Base-by-base conservation (phyloP, 1,140 invertebrate genomes). In the Adelges cooleyi region DNA sequence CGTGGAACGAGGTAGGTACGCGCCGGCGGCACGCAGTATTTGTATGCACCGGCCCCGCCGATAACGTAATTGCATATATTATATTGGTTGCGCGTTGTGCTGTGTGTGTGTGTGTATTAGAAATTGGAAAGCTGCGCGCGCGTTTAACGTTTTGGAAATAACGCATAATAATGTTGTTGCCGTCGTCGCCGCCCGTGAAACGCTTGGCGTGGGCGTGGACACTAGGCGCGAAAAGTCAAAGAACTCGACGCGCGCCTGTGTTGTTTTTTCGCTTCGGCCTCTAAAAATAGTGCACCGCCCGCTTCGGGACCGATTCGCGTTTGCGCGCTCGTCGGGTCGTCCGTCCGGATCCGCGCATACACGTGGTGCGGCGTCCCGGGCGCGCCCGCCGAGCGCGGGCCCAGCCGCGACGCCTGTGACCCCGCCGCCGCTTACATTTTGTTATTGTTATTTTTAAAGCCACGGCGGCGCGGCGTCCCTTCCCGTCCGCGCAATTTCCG, bases 151-250 rank as follows among this genome's bases (percentile, higher is more conserved):
- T 52, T 52, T 20, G 51, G 17, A 33, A 33, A 22, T n/a, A n/a
- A n/a, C 17, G 29, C 36, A 53, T 22, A 22, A 53, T 38, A 33
- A 33, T 36, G 22, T 23, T 38, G 15, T 53, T 44, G 13, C 23
- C 2, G 9, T 40, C 36, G 53, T 38, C 54, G 54, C 25, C 54
- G 54, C 54, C 54, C 54, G 54, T 59, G 54, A 59, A 59, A 59
- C 20, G 25, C 29, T 53, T 13, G 38, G 38, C 53, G 53, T 56
- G 53, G 53, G 52, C 52, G 52, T 56, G 53, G 38, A 22, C 54
- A 59, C 54, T 36, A 59, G 54, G 40, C 54, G 54, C 54, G 54
- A 59, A 59, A 59, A 59, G 54, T 59, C 54, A 59, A 59, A 59
- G 54, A 59, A 59, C 54, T 46, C 54, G 54, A 11, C 53, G 40